Percentiles rank a stretch among this genome's conserved stretches.
Conservation (phyloP, 2,113 vertebrate species). For the Pseudopodoces humilis region DNA sequence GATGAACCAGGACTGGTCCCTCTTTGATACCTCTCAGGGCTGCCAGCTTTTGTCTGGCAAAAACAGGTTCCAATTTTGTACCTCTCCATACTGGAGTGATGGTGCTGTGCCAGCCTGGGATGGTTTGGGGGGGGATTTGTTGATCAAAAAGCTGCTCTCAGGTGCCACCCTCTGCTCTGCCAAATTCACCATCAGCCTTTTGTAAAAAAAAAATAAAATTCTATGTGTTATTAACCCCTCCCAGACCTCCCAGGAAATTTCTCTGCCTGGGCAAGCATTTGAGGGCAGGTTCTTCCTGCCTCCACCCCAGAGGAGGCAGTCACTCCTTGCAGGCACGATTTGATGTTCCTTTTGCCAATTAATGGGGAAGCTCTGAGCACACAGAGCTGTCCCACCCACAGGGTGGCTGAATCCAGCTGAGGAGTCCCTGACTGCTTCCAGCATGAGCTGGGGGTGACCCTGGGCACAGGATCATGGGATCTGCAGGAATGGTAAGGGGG, state of each 20-base stretch:
- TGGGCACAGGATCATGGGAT: not conserved
- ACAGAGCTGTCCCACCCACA: not conserved
- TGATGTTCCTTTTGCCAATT: not conserved
- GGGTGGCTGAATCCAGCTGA: not conserved
- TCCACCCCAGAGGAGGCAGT: not conserved
- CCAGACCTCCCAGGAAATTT: not conserved
- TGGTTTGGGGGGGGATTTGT: not conserved
- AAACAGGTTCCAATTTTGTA: not conserved
- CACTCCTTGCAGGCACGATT: no score
- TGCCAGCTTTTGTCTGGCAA: not conserved
- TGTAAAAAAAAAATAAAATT: not conserved
- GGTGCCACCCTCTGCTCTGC: not conserved
- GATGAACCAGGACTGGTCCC: not conserved
- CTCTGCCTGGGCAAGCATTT: not conserved
- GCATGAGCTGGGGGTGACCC: no score
- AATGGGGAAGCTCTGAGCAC: not conserved
- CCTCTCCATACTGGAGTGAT: fast-evolving
- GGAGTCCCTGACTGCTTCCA: not conserved
- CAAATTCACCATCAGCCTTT: not conserved
- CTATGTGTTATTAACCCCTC: not conserved
- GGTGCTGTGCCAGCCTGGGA: not conserved
- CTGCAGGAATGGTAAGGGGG: not conserved
- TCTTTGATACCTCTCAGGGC: not conserved
- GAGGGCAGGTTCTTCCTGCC: not conserved
- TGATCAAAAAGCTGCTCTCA: not conserved